Percentiles rank a stretch among this genome's conserved stretches.
Conservation (phyloP, 2,113 vertebrate genomes). For the Polyodon spathula region DNA sequence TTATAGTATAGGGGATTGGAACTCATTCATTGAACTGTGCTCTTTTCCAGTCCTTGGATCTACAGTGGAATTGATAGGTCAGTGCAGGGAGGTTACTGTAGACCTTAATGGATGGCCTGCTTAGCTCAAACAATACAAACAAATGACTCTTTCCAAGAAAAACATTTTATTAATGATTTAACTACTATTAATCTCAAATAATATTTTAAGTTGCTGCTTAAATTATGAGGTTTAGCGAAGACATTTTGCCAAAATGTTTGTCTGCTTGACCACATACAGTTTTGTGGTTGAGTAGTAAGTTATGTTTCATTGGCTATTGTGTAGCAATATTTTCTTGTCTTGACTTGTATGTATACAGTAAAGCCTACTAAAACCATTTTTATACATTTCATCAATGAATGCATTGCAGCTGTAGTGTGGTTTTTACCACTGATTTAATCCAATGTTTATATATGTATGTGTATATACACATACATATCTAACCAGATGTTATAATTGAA, state of each 20-base stretch:
- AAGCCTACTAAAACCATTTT: no score
- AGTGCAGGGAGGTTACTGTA: slow-evolving; percentile 12
- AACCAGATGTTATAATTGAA: slow-evolving; percentile 29
- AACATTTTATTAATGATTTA: background rate
- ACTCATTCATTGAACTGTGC: slow-evolving; percentile 2
- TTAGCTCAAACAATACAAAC: slow-evolving; percentile 10
- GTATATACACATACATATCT: no score
- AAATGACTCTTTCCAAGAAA: background rate
- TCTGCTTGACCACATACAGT: no score
- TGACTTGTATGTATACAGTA: no score
- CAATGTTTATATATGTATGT: slow-evolving; percentile 48
- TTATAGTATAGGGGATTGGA: slow-evolving; percentile 21
- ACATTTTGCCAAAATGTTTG: no score
- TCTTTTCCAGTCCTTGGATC: slow-evolving; percentile 7
- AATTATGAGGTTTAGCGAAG: no score
- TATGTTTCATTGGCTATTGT: no score
- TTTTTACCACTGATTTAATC: slow-evolving; percentile 41
- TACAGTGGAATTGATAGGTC: slow-evolving; percentile 17
- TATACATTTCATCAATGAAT: no score
- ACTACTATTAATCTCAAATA: no score
- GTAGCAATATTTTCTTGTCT: no score
- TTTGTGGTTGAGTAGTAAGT: no score
- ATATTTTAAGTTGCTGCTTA: no score
- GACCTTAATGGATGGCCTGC: slow-evolving; percentile 11
- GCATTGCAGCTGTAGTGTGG: slow-evolving; percentile 31